Evolutionary conservation across 2,797 vertebrate genomes (phyloP).

Genomic region (Kryptopterus vitreolus): DNA sequence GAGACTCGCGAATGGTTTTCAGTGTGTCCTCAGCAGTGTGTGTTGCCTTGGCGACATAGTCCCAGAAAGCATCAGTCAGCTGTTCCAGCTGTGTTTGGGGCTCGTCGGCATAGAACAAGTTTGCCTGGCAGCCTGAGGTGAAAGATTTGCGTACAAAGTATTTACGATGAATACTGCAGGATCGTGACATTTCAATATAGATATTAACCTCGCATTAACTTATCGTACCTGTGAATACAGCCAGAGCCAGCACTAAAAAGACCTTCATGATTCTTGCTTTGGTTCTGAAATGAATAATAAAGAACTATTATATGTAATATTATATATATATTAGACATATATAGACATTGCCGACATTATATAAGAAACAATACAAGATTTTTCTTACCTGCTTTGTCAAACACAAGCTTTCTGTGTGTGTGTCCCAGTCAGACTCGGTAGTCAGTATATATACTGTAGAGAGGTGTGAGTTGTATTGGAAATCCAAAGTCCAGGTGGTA

Average conservation of each 20-base stretch:
- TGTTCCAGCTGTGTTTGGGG: slow-evolving; percentile 71
- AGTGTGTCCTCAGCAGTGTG: slow-evolving; percentile 74
- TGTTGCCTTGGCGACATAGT: slow-evolving; percentile 73
- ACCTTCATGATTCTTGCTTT: background rate
- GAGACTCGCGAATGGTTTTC: slow-evolving; percentile 69
- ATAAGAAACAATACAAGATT: background rate
- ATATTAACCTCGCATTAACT: background rate
- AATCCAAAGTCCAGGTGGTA: slow-evolving; percentile 55
- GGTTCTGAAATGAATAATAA: background rate
- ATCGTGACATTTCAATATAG: background rate
- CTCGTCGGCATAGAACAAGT: slow-evolving; percentile 71
- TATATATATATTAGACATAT: too few species aligned
- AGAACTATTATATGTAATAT: too few species aligned
- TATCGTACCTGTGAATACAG: background rate
- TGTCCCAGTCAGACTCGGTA: slow-evolving; percentile 1
- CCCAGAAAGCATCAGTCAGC: slow-evolving; percentile 77
- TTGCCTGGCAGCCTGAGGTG: slow-evolving; percentile 74
- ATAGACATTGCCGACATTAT: too few species aligned
- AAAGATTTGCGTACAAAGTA: background rate
- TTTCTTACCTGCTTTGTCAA: slow-evolving; percentile 34
- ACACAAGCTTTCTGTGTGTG: slow-evolving; percentile 13
- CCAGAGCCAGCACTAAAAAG: background rate
- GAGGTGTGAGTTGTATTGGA: slow-evolving; percentile 30
- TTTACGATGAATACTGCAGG: too few species aligned
- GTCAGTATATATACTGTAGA: slow-evolving; percentile 40